Evolutionary conservation across 2,113 vertebrate species (phyloP).

Genomic region (Corapipo altera): DNA sequence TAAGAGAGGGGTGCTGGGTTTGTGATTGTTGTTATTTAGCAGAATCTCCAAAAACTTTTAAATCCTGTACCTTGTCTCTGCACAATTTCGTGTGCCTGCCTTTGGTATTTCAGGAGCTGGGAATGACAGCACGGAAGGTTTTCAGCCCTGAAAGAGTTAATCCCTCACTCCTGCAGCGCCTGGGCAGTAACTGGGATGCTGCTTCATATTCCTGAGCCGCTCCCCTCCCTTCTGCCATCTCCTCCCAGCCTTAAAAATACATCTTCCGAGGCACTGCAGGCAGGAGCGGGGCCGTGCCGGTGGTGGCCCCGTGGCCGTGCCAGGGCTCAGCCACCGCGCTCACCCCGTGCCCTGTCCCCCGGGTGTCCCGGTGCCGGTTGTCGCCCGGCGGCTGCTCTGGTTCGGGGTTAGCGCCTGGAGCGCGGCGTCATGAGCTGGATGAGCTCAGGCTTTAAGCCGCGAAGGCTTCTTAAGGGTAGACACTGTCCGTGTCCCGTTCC

Average conservation of each 20-base stretch:
- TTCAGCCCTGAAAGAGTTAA: background rate
- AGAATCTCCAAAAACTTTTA: background rate
- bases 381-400: fast-evolving
- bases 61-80: background rate
- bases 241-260: fast-evolving
- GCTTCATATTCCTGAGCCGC: background rate
- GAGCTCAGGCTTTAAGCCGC: background rate
- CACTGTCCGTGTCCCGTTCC: fast-evolving
- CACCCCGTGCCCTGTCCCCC: background rate
- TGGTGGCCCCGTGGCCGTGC: background rate
- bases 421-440: background rate
- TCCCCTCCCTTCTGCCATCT: background rate
- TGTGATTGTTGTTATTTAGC: background rate
- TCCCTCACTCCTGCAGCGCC: background rate
- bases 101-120: background rate
- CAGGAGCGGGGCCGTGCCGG: background rate
- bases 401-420: background rate
- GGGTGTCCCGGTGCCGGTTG: fast-evolving
- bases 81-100: fast-evolving
- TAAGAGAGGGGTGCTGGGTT: background rate
- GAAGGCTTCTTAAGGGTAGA: background rate
- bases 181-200: background rate
- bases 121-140: background rate
- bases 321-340: fast-evolving
- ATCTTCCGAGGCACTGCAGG: background rate